These are phyloP conservation scores for Chauna torquata DNA, from an alignment of 2,113 vertebrate genomes.

Conservation along the genomic window DNA sequence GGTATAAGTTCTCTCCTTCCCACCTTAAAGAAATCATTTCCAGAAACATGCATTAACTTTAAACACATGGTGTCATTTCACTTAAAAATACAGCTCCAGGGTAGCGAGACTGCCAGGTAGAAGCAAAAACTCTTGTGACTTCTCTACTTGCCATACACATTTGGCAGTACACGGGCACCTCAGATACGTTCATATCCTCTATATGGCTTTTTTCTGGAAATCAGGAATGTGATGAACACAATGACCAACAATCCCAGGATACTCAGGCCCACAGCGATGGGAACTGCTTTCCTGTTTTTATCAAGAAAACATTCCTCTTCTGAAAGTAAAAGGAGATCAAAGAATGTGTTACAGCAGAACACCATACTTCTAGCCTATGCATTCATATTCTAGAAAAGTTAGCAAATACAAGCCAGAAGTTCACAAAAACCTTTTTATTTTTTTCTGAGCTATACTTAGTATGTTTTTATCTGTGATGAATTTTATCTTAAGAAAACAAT, in stretches of 20 bases:
- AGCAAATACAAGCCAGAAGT: background rate
- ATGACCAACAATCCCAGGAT: slow-evolving; percentile 77
- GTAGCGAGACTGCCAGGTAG: background rate
- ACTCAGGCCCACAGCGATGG: slow-evolving; percentile 74
- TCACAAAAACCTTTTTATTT: background rate
- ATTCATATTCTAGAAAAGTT: background rate
- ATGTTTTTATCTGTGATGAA: background rate
- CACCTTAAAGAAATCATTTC: background rate
- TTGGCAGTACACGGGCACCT: background rate
- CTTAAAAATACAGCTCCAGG: background rate
- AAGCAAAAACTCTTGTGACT: background rate
- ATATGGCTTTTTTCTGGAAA: slow-evolving; percentile 75
- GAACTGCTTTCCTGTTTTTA: slow-evolving; percentile 73
- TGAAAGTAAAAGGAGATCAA: slow-evolving; percentile 72
- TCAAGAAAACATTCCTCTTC: slow-evolving; percentile 87
- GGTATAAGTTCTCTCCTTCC: background rate
- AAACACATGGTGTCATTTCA: background rate
- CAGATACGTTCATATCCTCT: slow-evolving; percentile 80
- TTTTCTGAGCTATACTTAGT: background rate
- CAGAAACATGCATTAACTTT: background rate
- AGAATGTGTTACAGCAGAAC: background rate
- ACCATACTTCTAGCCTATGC: background rate
- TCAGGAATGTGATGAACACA: slow-evolving; percentile 72
- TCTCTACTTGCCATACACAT: background rate
- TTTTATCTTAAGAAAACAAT: background rate